Conservation (phyloP, 2,888 invertebrate genomes). For the Chydorus sphaericus region DNA sequence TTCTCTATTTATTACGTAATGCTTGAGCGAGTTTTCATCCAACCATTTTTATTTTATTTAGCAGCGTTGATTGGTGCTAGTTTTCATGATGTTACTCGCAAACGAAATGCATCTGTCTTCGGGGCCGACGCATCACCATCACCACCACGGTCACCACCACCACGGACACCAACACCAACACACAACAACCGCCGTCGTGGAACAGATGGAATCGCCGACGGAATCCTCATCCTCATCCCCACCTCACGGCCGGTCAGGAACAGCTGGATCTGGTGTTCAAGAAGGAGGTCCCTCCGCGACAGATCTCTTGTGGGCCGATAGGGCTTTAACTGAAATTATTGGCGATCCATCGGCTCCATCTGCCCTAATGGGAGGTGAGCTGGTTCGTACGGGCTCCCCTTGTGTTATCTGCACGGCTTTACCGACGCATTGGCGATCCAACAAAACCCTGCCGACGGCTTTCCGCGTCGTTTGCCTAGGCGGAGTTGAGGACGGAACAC, state of each 20-base stretch:
- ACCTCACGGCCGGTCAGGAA: no score
- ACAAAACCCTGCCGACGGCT: constrained; percentile 89
- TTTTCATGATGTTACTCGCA: not conserved
- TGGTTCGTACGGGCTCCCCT: constrained; percentile 83
- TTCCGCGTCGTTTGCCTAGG: constrained; percentile 54
- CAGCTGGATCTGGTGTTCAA: no score
- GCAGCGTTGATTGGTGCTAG: no score
- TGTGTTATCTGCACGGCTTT: constrained; percentile 88
- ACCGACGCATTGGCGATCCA: constrained; percentile 91
- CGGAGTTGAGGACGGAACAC: constrained; percentile 83
- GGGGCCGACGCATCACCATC: not conserved
- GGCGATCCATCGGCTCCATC: constrained; percentile 11
- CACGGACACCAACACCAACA: no score
- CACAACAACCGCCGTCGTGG: not conserved
- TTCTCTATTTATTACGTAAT: no score
- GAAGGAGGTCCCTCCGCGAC: not conserved
- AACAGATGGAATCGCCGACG: not conserved
- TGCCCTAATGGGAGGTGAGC: constrained; percentile 34
- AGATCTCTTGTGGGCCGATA: constrained; percentile 11
- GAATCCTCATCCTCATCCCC: not conserved
- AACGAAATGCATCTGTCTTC: constrained; percentile 2
- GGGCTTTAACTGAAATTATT: constrained; percentile 12
- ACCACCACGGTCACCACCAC: no score
- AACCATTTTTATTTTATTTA: no score
- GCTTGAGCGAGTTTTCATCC: no score